Percentiles rank a stretch among this genome's conserved stretches.
These are phyloP conservation scores for Semnornis frantzii DNA, from an alignment of 2,113 vertebrate species.

Conservation along the genomic window DNA sequence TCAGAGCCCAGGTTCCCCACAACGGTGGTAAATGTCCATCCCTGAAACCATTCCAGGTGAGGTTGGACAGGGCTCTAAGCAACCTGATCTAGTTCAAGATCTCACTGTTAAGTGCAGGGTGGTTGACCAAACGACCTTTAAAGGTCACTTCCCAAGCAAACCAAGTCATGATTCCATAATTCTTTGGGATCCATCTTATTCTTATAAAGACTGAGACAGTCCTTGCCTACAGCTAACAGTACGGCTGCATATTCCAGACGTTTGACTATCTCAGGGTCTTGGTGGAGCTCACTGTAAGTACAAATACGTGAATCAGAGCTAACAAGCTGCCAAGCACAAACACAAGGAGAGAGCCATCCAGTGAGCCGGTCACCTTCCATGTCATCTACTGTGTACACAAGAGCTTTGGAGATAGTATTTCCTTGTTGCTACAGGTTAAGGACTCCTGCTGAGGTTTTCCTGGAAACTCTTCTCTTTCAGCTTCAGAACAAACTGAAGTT, in stretches of 20 bases:
- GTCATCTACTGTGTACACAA: not conserved
- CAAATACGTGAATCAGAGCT: not conserved
- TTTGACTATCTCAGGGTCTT: not conserved
- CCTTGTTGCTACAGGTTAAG: slow-evolving; percentile 9
- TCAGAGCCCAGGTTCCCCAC: too few species aligned
- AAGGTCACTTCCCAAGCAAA: too few species aligned
- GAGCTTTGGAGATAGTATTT: not conserved
- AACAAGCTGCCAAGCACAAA: not conserved
- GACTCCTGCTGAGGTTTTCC: not conserved
- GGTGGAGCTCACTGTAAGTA: not conserved
- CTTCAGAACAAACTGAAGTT: not conserved
- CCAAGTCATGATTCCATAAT: too few species aligned
- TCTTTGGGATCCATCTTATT: not conserved
- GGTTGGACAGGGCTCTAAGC: too few species aligned
- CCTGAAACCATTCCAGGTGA: too few species aligned
- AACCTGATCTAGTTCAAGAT: too few species aligned
- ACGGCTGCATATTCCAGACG: rapidly evolving
- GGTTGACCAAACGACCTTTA: too few species aligned
- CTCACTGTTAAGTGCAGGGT: too few species aligned
- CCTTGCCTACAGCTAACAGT: not conserved
- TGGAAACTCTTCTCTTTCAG: not conserved
- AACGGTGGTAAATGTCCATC: too few species aligned
- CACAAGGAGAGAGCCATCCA: not conserved
- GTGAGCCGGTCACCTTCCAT: not conserved
- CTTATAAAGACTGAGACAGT: rapidly evolving